These are phyloP conservation scores for Turnix velox DNA, from an alignment of 2,113 vertebrate genomes.

Conservation along the genomic window DNA sequence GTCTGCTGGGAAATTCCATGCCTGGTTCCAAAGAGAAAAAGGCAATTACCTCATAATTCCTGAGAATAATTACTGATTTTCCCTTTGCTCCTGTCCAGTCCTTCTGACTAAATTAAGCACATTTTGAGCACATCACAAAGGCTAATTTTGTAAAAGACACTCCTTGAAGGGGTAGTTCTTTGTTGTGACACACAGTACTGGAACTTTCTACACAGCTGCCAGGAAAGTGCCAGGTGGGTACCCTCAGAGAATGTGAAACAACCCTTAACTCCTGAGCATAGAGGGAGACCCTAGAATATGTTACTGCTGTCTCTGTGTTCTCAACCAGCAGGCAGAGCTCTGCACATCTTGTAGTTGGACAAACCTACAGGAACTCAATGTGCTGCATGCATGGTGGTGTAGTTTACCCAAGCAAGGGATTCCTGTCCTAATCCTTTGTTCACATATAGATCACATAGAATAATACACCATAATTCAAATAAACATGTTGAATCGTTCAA, in stretches of 20 bases:
- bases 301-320: background rate
- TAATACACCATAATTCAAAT: background rate
- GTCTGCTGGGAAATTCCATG: background rate
- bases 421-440: background rate
- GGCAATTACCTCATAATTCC: background rate
- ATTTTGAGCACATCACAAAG: background rate
- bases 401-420: background rate
- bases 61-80: slow-evolving; percentile 25
- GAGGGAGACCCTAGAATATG: background rate
- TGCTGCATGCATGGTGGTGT: background rate
- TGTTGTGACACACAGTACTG: background rate
- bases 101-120: background rate
- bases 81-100: background rate
- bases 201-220: background rate
- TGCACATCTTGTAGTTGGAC: accelerated
- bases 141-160: background rate
- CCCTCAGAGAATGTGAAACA: background rate
- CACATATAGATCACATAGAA: background rate
- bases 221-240: background rate
- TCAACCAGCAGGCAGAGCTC: background rate
- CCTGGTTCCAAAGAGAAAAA: slow-evolving; percentile 1
- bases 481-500: background rate
- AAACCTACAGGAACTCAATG: background rate
- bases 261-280: background rate
- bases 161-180: background rate